phyloP scores from a whole-genome alignment of 2,888 invertebrate genomes.

The Pilophorus perplexus region DNA sequence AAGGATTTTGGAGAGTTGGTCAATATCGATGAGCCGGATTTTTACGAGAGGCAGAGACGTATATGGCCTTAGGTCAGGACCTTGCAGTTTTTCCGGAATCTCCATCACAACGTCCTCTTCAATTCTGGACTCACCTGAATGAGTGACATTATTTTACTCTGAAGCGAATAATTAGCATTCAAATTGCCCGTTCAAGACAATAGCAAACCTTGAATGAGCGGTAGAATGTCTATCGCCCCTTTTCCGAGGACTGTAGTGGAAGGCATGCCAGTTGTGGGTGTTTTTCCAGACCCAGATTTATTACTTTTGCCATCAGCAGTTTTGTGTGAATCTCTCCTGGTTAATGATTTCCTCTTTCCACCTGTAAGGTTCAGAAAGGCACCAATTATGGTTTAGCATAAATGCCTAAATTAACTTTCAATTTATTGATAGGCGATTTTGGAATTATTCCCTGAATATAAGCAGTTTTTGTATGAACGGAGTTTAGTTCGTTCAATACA shows the following conservation, averaged over 20 bases:
- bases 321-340: slow-evolving; percentile 8
- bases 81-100: slow-evolving; percentile 27
- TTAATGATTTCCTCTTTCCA: slow-evolving; percentile 11
- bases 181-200: neutral
- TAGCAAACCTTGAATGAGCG: slow-evolving; percentile 38
- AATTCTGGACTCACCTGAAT: slow-evolving; percentile 33
- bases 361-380: no score
- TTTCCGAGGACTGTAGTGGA: slow-evolving; percentile 33
- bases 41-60: slow-evolving; percentile 26
- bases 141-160: no score
- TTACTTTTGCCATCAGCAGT: neutral
- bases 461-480: no score
- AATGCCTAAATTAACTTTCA: no score
- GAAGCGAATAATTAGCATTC: neutral
- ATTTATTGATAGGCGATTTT: no score
- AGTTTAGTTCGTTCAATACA: no score
- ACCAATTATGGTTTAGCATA: no score
- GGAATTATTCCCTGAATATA: no score
- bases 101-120: slow-evolving; percentile 35
- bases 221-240: slow-evolving; percentile 42
- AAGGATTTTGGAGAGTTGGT: neutral
- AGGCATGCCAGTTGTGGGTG: neutral
- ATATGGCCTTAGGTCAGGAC: slow-evolving; percentile 21
- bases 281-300: neutral
- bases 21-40: slow-evolving; percentile 25